Percentiles rank a stretch among this genome's conserved stretches.
phyloP scores from a whole-genome alignment of 2,797 vertebrate genomes.

The Mycteria americana region DNA sequence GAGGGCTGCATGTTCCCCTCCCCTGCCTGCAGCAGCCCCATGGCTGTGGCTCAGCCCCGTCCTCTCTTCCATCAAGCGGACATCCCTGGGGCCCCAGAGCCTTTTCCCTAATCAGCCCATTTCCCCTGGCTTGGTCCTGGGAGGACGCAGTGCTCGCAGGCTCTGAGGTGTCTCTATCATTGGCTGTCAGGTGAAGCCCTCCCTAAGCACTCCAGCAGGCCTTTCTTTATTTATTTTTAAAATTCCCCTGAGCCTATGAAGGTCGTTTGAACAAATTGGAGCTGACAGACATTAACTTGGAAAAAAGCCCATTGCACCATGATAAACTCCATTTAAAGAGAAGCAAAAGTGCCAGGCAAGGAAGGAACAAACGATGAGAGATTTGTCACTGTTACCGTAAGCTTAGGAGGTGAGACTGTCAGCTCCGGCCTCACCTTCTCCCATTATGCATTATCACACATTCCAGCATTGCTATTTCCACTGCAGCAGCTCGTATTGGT shows the following conservation, averaged over 20 bases:
- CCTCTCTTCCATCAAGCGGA: not conserved
- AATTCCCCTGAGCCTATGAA: conserved; percentile 67
- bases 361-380: conserved; percentile 29
- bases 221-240: conserved; percentile 69
- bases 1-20: not conserved
- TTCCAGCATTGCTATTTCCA: not conserved
- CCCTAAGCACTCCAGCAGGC: conserved; percentile 55
- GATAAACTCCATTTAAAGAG: conserved; percentile 61
- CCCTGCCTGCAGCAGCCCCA: not conserved
- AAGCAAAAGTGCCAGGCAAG: conserved; percentile 51
- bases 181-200: conserved; percentile 68
- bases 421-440: not conserved
- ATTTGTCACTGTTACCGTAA: conserved; percentile 31
- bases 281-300: conserved; percentile 88
- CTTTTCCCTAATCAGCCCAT: not conserved
- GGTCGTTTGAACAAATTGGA: conserved; percentile 84
- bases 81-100: not conserved
- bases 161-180: conserved; percentile 70
- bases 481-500: not conserved
- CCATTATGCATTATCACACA: not conserved
- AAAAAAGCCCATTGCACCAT: conserved; percentile 74
- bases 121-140: conserved; percentile 33
- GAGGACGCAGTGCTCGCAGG: conserved; percentile 41
- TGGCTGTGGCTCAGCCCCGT: not conserved
- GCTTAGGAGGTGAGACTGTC: conserved; percentile 12